These are phyloP conservation scores for Mixornis gularis DNA, from an alignment of 2,113 vertebrate genomes.

Conservation along the genomic window DNA sequence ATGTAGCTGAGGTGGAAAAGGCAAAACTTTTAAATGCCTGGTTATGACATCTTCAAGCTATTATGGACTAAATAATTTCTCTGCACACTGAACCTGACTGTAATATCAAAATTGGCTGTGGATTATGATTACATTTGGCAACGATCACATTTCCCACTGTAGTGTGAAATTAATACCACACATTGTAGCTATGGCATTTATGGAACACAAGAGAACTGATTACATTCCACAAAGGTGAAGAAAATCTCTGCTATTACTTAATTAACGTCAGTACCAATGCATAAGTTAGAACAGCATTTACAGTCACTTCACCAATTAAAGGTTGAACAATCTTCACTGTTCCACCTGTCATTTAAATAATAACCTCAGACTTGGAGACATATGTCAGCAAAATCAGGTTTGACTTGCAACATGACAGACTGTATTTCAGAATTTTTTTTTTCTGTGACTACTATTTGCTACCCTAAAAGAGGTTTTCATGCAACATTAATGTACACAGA, in stretches of 20 bases:
- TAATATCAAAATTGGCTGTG: slow-evolving; percentile 70
- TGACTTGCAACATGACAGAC: neutral
- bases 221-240: slow-evolving; percentile 67
- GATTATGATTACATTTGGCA: slow-evolving; percentile 71
- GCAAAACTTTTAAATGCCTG: slow-evolving; percentile 41
- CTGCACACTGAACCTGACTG: slow-evolving; percentile 1
- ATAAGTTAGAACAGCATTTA: slow-evolving; percentile 60
- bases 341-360: neutral
- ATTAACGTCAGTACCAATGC: slow-evolving; percentile 62
- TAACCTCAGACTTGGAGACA: slow-evolving; percentile 17
- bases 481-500: neutral
- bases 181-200: slow-evolving; percentile 62
- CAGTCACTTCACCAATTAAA: slow-evolving; percentile 35
- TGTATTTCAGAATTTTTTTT: neutral
- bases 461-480: neutral
- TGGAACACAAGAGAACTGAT: slow-evolving; percentile 66
- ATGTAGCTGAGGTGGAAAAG: slow-evolving; percentile 14
- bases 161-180: slow-evolving; percentile 71
- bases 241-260: slow-evolving; percentile 72
- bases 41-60: slow-evolving; percentile 66
- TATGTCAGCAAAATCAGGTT: slow-evolving; percentile 12
- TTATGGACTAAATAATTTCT: slow-evolving; percentile 63
- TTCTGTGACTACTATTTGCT: neutral
- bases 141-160: slow-evolving; percentile 64
- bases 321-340: slow-evolving; percentile 35